Evolutionary conservation across 2,113 vertebrate genomes (phyloP).

Genomic region (Gracilinanus agilis): DNA sequence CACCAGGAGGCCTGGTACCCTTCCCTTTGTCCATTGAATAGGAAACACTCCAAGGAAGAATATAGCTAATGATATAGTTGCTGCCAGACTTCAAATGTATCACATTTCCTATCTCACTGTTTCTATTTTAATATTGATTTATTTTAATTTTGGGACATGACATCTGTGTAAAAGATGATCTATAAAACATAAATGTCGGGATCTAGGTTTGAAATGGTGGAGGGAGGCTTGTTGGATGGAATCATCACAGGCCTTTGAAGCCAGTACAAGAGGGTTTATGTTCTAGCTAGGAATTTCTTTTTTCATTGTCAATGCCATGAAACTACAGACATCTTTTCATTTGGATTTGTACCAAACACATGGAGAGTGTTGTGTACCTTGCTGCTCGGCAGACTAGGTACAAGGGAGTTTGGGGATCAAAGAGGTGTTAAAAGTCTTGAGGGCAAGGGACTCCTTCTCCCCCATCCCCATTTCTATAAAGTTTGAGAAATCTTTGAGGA

Average conservation of each 20-base stretch:
- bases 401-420: neutral
- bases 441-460: neutral
- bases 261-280: neutral
- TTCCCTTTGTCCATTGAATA: neutral
- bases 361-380: neutral
- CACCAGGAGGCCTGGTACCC: neutral
- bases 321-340: neutral
- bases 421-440: neutral
- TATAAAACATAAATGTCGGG: neutral
- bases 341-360: neutral
- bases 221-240: neutral
- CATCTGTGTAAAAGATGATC: neutral
- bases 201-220: neutral
- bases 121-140: neutral
- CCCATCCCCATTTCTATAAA: neutral
- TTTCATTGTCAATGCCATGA: neutral
- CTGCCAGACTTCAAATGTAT: neutral
- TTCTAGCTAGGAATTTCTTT: neutral
- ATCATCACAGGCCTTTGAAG: neutral
- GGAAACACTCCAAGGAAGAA: slow-evolving; percentile 1
- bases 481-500: neutral
- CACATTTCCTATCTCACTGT: neutral
- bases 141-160: neutral
- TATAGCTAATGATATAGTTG: neutral
- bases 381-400: neutral